Conservation (phyloP, 2,113 vertebrate species). For the Lycocorax pyrrhopterus region DNA sequence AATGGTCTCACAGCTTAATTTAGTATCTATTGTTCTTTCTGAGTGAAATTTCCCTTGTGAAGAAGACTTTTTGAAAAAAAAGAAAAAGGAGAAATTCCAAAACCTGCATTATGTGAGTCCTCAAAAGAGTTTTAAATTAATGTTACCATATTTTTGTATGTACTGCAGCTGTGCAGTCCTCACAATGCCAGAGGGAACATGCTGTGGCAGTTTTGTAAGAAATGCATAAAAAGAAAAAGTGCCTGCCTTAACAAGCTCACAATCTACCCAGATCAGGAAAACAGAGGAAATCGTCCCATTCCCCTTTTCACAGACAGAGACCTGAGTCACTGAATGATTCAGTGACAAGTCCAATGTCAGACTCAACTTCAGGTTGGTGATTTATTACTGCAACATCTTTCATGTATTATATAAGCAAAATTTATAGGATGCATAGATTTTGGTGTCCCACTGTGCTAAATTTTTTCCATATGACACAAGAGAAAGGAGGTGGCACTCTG, state of each 20-base stretch:
- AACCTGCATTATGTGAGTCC: not conserved
- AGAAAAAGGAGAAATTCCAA: not conserved
- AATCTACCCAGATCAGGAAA: not conserved
- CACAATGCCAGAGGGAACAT: not conserved
- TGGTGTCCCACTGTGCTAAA: not conserved
- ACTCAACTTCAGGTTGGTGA: not conserved
- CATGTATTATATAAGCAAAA: not conserved
- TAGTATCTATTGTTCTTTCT: not conserved
- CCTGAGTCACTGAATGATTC: not conserved
- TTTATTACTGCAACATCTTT: not conserved
- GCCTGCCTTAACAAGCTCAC: not conserved
- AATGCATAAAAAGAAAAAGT: not conserved
- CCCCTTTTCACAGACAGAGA: not conserved
- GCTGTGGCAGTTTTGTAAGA: not conserved
- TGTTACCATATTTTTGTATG: not conserved
- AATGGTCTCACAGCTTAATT: not conserved
- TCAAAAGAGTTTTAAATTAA: constrained; percentile 20
- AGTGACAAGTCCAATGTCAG: not conserved
- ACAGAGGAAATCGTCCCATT: not conserved
- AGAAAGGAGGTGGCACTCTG: not conserved
- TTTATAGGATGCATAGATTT: not conserved
- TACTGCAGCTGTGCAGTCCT: not conserved
- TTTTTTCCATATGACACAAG: not conserved
- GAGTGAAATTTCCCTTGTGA: not conserved
- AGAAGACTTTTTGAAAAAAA: not conserved